Conservation (phyloP, 2,888 invertebrate genomes). For the Steromphala cineraria region DNA sequence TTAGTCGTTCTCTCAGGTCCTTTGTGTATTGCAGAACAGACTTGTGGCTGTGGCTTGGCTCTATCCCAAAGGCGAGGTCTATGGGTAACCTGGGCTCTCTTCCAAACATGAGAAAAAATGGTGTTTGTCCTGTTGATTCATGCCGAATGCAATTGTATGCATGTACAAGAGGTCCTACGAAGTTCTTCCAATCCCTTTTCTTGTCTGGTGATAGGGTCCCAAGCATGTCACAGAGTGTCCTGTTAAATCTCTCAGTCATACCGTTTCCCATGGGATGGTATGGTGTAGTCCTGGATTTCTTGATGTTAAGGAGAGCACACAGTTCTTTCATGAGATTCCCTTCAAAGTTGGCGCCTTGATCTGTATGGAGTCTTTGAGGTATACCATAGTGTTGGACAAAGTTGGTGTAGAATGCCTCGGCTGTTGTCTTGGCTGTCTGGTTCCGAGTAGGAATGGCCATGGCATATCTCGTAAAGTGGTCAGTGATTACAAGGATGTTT, state of each 20-base stretch:
- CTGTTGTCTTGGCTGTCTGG: too few relatives aligned
- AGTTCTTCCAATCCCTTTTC: conserved; percentile 35
- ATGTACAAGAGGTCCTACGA: conserved; percentile 27
- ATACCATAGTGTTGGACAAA: too few relatives aligned
- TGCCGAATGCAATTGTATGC: conserved; percentile 34
- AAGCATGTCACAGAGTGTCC: conserved; percentile 32
- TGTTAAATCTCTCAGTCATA: conserved; percentile 33
- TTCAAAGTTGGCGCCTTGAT: too few relatives aligned
- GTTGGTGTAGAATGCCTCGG: too few relatives aligned
- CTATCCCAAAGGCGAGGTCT: too few relatives aligned
- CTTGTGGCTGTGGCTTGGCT: too few relatives aligned
- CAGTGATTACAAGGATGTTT: too few relatives aligned
- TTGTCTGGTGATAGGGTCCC: conserved; percentile 28
- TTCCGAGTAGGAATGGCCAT: conserved; percentile 16
- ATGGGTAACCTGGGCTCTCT: too few relatives aligned
- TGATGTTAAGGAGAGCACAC: conserved; percentile 15
- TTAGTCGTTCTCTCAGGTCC: too few relatives aligned
- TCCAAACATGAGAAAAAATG: conserved; percentile 38
- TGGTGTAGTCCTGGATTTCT: conserved; percentile 33
- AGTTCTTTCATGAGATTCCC: too few relatives aligned
- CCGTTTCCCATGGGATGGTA: conserved; percentile 44
- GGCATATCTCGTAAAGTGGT: conserved; percentile 27
- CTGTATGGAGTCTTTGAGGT: too few relatives aligned
- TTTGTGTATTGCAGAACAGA: too few relatives aligned
- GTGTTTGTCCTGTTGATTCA: conserved; percentile 26